Evolutionary conservation across 2,888 invertebrate genomes (phyloP).

Genomic region (Drosophila antonietae): DNA sequence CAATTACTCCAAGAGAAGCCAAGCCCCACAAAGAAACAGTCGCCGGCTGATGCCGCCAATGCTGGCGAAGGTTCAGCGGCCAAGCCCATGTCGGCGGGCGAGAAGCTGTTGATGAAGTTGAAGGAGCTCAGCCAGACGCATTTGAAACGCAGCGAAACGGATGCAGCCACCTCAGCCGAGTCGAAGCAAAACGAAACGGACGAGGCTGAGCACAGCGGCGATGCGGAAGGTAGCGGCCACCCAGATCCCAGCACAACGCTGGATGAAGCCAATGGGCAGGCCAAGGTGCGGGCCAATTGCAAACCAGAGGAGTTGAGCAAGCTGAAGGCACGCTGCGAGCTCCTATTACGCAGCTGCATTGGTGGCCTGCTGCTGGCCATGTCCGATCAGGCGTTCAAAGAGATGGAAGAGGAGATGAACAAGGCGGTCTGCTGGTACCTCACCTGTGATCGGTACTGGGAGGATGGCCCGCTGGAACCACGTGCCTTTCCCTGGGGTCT

Average conservation of each 20-base stretch:
- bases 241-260: constrained; percentile 25
- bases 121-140: constrained; percentile 68
- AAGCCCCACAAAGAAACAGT: constrained; percentile 75
- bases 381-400: constrained; percentile 92
- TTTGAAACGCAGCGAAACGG: constrained; percentile 34
- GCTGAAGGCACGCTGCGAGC: constrained; percentile 89
- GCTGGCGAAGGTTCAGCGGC: constrained; percentile 61
- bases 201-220: constrained; percentile 47
- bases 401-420: constrained; percentile 95
- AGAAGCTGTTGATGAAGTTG: constrained; percentile 65
- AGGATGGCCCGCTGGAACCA: constrained; percentile 90
- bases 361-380: constrained; percentile 92
- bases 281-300: constrained; percentile 90
- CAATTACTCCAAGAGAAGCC: constrained; percentile 83
- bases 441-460: constrained; percentile 96
- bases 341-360: constrained; percentile 92
- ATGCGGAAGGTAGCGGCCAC: constrained; percentile 58
- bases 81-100: constrained; percentile 66
- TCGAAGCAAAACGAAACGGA: constrained; percentile 55
- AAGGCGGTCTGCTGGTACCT: constrained; percentile 96
- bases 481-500: constrained; percentile 93
- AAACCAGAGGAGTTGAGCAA: constrained; percentile 91
- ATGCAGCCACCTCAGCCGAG: constrained; percentile 11
- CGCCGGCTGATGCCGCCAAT: constrained; percentile 26
- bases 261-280: constrained; percentile 50